phyloP scores from a whole-genome alignment of 1,140 invertebrate genomes.

The Himalopsyche phryganea region DNA sequence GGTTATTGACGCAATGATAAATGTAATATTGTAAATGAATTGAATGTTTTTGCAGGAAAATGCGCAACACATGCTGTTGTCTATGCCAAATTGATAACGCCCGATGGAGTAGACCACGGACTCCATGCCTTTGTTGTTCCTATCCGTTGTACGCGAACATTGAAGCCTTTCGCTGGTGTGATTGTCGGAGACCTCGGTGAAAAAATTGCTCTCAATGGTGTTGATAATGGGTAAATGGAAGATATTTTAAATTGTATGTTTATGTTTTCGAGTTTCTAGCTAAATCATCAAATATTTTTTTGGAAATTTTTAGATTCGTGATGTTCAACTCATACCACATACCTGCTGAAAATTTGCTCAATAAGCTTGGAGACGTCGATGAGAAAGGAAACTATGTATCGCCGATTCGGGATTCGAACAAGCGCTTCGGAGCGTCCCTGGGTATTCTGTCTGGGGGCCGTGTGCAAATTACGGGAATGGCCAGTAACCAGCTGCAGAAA shows the following conservation, averaged over 20 bases:
- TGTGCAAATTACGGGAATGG: conserved; percentile 50
- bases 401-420: conserved; percentile 69
- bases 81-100: conserved; percentile 80
- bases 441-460: conserved; percentile 72
- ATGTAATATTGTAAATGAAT: too few relatives aligned
- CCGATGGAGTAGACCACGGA: conserved; percentile 66
- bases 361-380: conserved; percentile 83
- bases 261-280: too few relatives aligned
- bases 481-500: conserved; percentile 61
- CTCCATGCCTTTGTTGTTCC: conserved; percentile 73
- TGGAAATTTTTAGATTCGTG: conserved; percentile 64
- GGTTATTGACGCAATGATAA: too few relatives aligned
- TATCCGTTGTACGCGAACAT: conserved; percentile 63
- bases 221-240: conserved; percentile 71
- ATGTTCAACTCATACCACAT: conserved; percentile 83
- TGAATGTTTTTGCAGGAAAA: conserved; percentile 65
- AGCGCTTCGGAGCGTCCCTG: conserved; percentile 75
- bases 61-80: conserved; percentile 80
- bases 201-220: conserved; percentile 71
- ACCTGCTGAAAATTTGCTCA: conserved; percentile 73
- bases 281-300: too few relatives aligned
- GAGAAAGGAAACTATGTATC: conserved; percentile 76
- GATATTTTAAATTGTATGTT: too few relatives aligned
- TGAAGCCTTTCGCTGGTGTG: conserved; percentile 63
- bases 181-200: conserved; percentile 73